Base-by-base conservation (phyloP, 2,797 vertebrate genomes). In the Oryzias sinensis region DNA sequence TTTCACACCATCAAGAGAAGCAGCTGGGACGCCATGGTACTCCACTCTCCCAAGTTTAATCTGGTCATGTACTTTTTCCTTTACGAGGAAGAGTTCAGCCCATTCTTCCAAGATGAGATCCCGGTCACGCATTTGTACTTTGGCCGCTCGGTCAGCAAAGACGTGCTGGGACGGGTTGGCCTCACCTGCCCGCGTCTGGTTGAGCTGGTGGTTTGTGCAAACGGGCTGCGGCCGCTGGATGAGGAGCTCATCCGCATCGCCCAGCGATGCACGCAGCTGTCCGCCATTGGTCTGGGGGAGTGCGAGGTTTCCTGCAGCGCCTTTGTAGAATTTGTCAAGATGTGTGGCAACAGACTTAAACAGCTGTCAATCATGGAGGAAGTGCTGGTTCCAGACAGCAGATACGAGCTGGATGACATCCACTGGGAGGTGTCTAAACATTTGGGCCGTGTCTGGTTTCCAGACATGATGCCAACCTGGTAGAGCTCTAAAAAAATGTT, bases 391-490 rank as follows among this genome's bases (percentile, higher is more conserved):
- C 96, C 97, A 64, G 97, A 98, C 84, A 94, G 96, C 78, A 94
- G 93, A 65, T 98, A 96, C 59, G 94, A 86, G 80, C 89, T 96
- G 83, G 97, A 98, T 74, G 95, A 98, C 76, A 97, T 98, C 82
- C 95, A 97, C 4, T 97, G 96, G 95, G 96, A 98, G 79, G 96
- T 98, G 64, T 98, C 96, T 17, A 98, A 97, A 84, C 94, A 97
- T 81, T 91, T 98, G 13, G 97, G 96, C 49, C 93, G 96, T 27
- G 95, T 97, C 62, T 98, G 97, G 96, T 98, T 97, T 84, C 96
- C 96, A 5, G 97, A 98, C 72, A 96, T 97, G 96, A 98, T 98
- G 97, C 96, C 96, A 22, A 98, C 95, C 0, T 98, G 96, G 97
- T 98, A 87, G 87, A 87, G 42, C 14, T 45, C 41, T 1, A 14